phyloP scores from a whole-genome alignment of 1,140 invertebrate genomes.

The Drosophila miranda region DNA sequence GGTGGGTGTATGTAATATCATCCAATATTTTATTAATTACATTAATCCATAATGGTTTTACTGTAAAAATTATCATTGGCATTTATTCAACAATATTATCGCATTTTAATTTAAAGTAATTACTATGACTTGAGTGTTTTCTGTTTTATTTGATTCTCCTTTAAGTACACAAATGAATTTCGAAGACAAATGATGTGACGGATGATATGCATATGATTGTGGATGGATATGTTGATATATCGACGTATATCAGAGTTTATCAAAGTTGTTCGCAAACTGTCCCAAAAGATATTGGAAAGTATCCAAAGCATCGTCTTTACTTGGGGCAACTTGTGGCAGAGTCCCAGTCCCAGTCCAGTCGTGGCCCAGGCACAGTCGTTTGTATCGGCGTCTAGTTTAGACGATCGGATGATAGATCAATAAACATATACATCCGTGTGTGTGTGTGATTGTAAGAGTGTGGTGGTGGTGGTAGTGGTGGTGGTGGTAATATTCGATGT shows the following conservation, averaged over 20 bases:
- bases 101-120: conserved; percentile 74
- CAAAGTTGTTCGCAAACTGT: conserved; percentile 20
- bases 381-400: conserved; percentile 73
- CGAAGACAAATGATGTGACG: conserved; percentile 35
- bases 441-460: conserved; percentile 15
- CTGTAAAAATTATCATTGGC: conserved; percentile 70
- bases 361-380: conserved; percentile 30
- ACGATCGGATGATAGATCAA: conserved; percentile 67
- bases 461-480: conserved; percentile 9
- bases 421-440: conserved; percentile 22
- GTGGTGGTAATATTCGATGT: conserved; percentile 30
- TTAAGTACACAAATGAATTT: conserved; percentile 38
- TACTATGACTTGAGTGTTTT: conserved; percentile 76
- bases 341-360: neutral
- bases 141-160: conserved; percentile 36
- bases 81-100: conserved; percentile 64
- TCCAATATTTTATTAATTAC: conserved; percentile 51
- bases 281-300: conserved; percentile 30
- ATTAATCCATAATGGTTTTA: conserved; percentile 46
- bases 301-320: conserved; percentile 45
- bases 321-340: neutral
- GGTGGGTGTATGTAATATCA: neutral
- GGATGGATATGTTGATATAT: conserved; percentile 18
- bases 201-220: conserved; percentile 21
- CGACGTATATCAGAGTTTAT: conserved; percentile 31